Base-by-base conservation (phyloP, 1,140 invertebrate genomes). In the Drosophila miranda region DNA sequence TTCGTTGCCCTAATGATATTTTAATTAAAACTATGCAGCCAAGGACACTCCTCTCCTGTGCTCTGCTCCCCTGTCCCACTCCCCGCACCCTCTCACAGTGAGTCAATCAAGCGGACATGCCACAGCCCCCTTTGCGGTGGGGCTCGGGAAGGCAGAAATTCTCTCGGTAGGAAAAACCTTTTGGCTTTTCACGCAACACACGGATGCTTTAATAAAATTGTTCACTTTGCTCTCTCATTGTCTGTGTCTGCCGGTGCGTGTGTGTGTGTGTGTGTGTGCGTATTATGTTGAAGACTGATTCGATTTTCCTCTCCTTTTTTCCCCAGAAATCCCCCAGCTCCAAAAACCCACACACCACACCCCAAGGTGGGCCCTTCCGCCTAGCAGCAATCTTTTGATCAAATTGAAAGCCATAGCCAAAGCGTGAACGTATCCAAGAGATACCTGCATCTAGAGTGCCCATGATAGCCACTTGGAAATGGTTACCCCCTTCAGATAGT, bases 21-120 rank as follows among this genome's bases (percentile, higher is more conserved):
- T 82, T 82, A 77, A 81, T 81, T 81, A 81, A 77, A 82, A 82
- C 75, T 79, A 67, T 75, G 67, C 62, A 52, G 51, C 38, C n/a
- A 26, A 55, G 23, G 43, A 38, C 34, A 38, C 34, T 38, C 11
- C 9, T 38, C 34, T 38, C 11, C 34, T 4, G 34, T 38, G 28
- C 30, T 73, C 68, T 46, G 23, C 52, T 54, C 62, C 43, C 44
- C 55, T 43, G 9, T 11, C 34, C 54, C 53, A 50, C 53, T 38
- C 49, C 44, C 44, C 50, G 48, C 51, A 42, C 73, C 19, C 21
- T 50, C 44, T 11, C 59, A 51, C 58, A 52, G 61, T 63, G 48
- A 41, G 43, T 58, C 74, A 76, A 23, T 70, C 43, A 38, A 44
- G 41, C n/a, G 21, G 34, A 38, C 34, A 38, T 38, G 34, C 34